phyloP scores from a whole-genome alignment of 2,888 invertebrate species.

The Patella caerulea region DNA sequence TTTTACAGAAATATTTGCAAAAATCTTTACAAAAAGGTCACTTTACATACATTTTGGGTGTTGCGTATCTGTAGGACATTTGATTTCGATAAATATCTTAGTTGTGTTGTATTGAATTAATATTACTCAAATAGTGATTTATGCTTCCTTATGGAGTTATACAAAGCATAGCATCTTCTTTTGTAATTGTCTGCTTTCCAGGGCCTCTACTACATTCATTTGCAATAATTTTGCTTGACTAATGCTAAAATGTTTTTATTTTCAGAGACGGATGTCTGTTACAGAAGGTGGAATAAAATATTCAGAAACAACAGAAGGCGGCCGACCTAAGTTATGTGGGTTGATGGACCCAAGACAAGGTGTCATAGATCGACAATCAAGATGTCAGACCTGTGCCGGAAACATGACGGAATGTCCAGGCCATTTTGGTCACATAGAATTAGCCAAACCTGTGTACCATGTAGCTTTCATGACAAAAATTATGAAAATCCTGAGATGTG shows the following conservation, averaged over 20 bases:
- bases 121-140: too few relatives aligned
- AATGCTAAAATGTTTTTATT: conserved; percentile 56
- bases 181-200: neutral
- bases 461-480: conserved; percentile 97
- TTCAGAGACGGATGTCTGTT: conserved; percentile 95
- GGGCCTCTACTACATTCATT: neutral
- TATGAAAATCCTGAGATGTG: conserved; percentile 97
- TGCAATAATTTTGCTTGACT: too few relatives aligned
- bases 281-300: conserved; percentile 93
- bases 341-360: conserved; percentile 99
- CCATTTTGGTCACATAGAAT: conserved; percentile 98
- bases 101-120: too few relatives aligned
- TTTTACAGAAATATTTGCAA: too few relatives aligned
- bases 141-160: too few relatives aligned
- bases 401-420: conserved; percentile 99
- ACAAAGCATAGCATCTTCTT: neutral
- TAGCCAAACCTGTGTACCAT: conserved; percentile 98
- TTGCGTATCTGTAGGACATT: too few relatives aligned
- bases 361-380: conserved; percentile 91
- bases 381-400: conserved; percentile 75
- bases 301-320: conserved; percentile 98
- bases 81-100: too few relatives aligned
- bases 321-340: conserved; percentile 96
- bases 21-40: too few relatives aligned
- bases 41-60: too few relatives aligned